phyloP scores from a whole-genome alignment of 2,113 vertebrate species.

The Oreochromis tanganicae region DNA sequence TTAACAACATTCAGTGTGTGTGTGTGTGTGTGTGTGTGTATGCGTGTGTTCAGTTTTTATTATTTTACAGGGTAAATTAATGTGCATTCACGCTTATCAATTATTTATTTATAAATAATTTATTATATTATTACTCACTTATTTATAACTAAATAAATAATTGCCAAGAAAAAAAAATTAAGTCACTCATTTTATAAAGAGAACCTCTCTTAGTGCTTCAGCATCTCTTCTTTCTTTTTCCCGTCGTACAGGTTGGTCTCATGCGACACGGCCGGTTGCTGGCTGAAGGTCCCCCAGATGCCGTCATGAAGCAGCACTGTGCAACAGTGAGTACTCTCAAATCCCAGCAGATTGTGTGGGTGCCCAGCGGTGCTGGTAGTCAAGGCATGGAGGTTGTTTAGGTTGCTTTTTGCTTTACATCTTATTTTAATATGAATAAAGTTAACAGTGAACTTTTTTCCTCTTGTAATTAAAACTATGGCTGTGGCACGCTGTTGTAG shows the following conservation, averaged over 20 bases:
- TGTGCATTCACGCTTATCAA: background rate
- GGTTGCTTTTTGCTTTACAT: background rate
- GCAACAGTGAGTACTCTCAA: constrained; percentile 52
- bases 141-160: background rate
- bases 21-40: rapidly evolving
- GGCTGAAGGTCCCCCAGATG: constrained; percentile 71
- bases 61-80: background rate
- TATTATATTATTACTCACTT: background rate
- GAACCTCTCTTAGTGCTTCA: background rate
- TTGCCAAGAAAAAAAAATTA: background rate
- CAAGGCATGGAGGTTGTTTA: background rate
- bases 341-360: background rate
- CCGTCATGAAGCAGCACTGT: constrained; percentile 70
- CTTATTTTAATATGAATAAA: background rate
- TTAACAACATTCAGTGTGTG: background rate
- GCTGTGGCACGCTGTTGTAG: rapidly evolving
- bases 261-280: constrained; percentile 73
- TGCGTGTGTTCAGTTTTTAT: background rate
- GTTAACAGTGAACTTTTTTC: background rate
- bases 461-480: background rate
- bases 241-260: constrained; percentile 67
- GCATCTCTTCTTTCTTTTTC: background rate
- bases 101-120: background rate
- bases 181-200: background rate
- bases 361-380: background rate